Percentiles rank a stretch among this genome's conserved stretches.
Conservation (phyloP, 2,888 invertebrate genomes). For the Dastarcus helophoroides region DNA sequence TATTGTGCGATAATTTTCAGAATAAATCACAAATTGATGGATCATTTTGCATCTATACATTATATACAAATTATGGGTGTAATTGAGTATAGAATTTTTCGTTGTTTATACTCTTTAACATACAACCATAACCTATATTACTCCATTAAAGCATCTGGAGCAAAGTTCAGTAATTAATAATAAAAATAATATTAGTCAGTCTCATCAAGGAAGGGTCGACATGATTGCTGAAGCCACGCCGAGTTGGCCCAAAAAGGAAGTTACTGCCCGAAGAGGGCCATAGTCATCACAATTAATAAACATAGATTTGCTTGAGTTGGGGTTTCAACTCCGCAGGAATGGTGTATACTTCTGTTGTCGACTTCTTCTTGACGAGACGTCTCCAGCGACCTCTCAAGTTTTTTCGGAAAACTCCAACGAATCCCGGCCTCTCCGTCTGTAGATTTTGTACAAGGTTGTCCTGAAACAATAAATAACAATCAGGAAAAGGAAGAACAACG, state of each 20-base stretch:
- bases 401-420: slow-evolving; percentile 70
- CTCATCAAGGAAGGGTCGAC: slow-evolving; percentile 30
- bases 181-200: slow-evolving; percentile 25
- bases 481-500: too few species aligned
- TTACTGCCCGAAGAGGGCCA: slow-evolving; percentile 2
- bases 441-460: slow-evolving; percentile 65
- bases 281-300: slow-evolving; percentile 48
- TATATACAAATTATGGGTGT: too few species aligned
- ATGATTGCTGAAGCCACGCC: slow-evolving; percentile 9
- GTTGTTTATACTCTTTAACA: not conserved
- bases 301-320: slow-evolving; percentile 80
- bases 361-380: slow-evolving; percentile 74
- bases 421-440: slow-evolving; percentile 56
- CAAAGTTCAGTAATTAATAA: slow-evolving; percentile 3
- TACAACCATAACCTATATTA: not conserved
- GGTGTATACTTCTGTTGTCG: slow-evolving; percentile 67
- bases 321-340: slow-evolving; percentile 80
- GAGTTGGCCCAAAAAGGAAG: slow-evolving; percentile 5
- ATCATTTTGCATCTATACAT: too few species aligned
- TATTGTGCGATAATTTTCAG: not conserved
- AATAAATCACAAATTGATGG: too few species aligned
- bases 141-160: not conserved
- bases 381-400: slow-evolving; percentile 79
- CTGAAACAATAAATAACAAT: slow-evolving; percentile 45
- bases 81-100: too few species aligned